Conservation (phyloP, 2,797 vertebrate genomes). For the Benthosema pterotum region DNA sequence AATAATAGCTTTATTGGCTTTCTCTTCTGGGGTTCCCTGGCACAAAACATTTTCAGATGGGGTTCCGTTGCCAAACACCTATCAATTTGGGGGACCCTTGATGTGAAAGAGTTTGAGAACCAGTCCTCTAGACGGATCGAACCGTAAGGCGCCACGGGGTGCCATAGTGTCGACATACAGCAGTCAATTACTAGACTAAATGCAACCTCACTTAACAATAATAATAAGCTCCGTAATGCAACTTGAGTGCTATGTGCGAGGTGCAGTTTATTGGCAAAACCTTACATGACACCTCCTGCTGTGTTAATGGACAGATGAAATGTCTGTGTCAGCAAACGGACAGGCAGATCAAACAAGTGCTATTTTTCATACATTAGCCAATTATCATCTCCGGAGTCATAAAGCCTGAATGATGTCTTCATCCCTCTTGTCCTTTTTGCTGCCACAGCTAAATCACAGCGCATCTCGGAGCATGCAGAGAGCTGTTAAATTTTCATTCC, state of each 20-base stretch:
- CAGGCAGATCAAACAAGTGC: neutral
- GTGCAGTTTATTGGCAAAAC: slow-evolving; percentile 2
- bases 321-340: slow-evolving; percentile 36
- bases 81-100: no score
- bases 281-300: neutral
- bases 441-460: slow-evolving; percentile 45
- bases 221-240: slow-evolving; percentile 11
- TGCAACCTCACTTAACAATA: no score
- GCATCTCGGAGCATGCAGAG: slow-evolving; percentile 17
- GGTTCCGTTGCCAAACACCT: no score
- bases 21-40: no score
- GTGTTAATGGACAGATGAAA: slow-evolving; percentile 2
- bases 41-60: no score
- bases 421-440: slow-evolving; percentile 44
- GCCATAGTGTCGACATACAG: neutral
- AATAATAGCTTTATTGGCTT: no score
- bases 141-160: no score
- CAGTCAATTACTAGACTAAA: neutral
- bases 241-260: neutral
- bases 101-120: no score
- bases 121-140: no score
- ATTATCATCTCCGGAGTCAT: slow-evolving; percentile 36
- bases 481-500: slow-evolving; percentile 47
- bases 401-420: slow-evolving; percentile 30
- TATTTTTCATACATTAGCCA: slow-evolving; percentile 44